These are phyloP conservation scores for Candidula unifasciata DNA, from an alignment of 2,888 invertebrate genomes.

Conservation along the genomic window DNA sequence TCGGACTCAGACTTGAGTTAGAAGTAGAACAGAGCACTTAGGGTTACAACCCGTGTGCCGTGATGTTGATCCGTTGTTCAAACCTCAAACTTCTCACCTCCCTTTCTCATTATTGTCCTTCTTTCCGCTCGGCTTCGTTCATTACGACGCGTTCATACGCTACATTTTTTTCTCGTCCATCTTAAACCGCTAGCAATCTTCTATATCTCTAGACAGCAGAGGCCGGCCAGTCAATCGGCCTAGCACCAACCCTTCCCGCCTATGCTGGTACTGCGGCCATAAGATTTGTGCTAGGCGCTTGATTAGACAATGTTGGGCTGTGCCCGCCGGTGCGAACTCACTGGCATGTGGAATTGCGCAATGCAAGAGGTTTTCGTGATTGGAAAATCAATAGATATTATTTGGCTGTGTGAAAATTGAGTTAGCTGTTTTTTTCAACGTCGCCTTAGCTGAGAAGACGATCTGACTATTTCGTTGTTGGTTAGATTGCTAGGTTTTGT, in stretches of 20 bases:
- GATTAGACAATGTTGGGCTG: constrained; percentile 5
- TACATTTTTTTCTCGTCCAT: background rate
- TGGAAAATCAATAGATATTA: constrained; percentile 34
- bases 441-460: background rate
- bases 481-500: background rate
- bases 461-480: background rate
- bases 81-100: no score
- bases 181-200: background rate
- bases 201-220: background rate
- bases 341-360: constrained; percentile 12
- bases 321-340: background rate
- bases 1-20: no score
- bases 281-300: background rate
- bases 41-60: no score
- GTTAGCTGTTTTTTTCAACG: background rate
- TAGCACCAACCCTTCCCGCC: background rate
- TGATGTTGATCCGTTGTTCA: no score
- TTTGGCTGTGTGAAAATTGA: constrained; percentile 3
- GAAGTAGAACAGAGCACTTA: no score
- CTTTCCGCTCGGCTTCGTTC: no score
- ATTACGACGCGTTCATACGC: no score
- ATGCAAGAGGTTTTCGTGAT: constrained; percentile 11
- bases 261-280: background rate
- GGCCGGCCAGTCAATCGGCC: background rate
- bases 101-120: no score